Percentiles rank a stretch among this genome's conserved stretches.
These are phyloP conservation scores for Saccostrea echinata DNA, from an alignment of 1,140 invertebrate species.

Conservation along the genomic window DNA sequence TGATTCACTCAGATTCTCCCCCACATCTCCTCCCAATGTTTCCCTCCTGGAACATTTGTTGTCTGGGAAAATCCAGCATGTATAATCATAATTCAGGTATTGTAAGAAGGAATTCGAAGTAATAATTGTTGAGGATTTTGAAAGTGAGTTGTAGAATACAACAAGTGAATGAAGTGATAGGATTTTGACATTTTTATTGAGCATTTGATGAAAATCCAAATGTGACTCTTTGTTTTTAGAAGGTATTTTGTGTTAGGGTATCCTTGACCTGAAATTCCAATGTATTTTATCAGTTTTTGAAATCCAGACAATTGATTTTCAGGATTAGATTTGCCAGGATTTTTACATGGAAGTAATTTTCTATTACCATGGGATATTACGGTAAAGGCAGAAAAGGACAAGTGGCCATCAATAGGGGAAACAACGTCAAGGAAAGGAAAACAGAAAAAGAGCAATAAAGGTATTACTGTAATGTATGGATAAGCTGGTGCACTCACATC, in stretches of 20 bases:
- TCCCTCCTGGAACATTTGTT: slow-evolving; percentile 95
- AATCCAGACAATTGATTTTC: background rate
- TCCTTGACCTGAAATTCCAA: background rate
- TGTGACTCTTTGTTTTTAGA: background rate
- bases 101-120: background rate
- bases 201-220: no score
- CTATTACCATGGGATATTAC: slow-evolving; percentile 97
- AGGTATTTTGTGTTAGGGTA: background rate
- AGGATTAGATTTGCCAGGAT: slow-evolving; percentile 87
- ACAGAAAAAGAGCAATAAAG: slow-evolving; percentile 73
- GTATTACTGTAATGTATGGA: slow-evolving; percentile 26
- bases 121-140: no score
- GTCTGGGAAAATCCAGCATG: slow-evolving; percentile 87
- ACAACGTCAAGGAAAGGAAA: slow-evolving; percentile 76
- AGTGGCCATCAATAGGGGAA: slow-evolving; percentile 80
- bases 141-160: background rate
- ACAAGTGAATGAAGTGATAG: background rate
- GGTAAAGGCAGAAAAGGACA: slow-evolving; percentile 82
- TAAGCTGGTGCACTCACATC: background rate
- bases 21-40: slow-evolving; percentile 90
- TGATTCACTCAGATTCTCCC: slow-evolving; percentile 91
- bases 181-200: no score
- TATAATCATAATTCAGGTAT: slow-evolving; percentile 93
- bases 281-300: background rate
- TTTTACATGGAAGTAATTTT: slow-evolving; percentile 93